phyloP scores from a whole-genome alignment of 2,113 vertebrate genomes.

The Taurulus bubalis region DNA sequence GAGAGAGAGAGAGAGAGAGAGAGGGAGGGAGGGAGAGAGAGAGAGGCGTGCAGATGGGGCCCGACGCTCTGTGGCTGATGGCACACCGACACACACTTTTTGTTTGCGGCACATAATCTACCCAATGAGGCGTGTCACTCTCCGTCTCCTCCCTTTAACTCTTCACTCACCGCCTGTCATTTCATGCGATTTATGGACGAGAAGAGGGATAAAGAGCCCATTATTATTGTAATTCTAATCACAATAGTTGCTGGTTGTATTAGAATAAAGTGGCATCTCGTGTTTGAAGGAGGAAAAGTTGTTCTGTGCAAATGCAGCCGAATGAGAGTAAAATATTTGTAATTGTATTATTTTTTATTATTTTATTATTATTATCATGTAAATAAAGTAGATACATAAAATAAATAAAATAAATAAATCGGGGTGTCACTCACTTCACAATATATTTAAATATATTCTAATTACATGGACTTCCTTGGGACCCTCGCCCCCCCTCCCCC shows the following conservation, averaged over 20 bases:
- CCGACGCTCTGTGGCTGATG: conserved; percentile 93
- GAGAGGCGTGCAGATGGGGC: conserved; percentile 89
- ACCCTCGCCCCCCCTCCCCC: neutral
- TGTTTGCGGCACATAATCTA: conserved; percentile 99
- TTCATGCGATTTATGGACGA: conserved; percentile 68
- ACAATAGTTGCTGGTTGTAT: conserved; percentile 63
- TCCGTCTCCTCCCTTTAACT: conserved; percentile 96
- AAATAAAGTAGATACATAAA: neutral
- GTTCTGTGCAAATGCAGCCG: neutral
- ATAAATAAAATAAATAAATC: neutral
- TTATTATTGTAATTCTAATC: conserved; percentile 71
- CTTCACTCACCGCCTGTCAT: conserved; percentile 84
- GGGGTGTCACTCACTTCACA: neutral
- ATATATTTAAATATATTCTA: neutral
- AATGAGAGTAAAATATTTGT: neutral
- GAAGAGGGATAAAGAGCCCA: conserved; percentile 40
- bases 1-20: conserved; percentile 57
- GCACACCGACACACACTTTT: conserved; percentile 97
- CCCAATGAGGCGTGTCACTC: conserved; percentile 99
- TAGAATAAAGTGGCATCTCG: conserved; percentile 48
- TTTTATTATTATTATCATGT: neutral
- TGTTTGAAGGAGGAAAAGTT: neutral
- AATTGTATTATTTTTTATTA: neutral
- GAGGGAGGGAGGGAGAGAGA: conserved; percentile 39
- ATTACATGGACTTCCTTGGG: neutral